phyloP scores from a whole-genome alignment of 1,140 invertebrate genomes.

The Agraylea sexmaculata region DNA sequence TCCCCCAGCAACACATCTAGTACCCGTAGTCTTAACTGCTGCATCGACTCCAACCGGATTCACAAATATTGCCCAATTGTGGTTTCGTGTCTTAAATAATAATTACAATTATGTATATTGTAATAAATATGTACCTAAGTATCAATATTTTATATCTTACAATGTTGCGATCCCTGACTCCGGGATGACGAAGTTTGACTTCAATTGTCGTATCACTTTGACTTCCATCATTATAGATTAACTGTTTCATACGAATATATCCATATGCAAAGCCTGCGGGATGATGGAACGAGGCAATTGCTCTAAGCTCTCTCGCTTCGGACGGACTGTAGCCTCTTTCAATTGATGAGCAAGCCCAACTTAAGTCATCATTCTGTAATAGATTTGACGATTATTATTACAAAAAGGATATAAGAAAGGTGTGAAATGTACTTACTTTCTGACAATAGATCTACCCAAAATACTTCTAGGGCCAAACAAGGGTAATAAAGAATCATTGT shows the following conservation, averaged over 20 bases:
- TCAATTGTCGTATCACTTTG: constrained; percentile 82
- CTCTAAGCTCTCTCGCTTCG: constrained; percentile 72
- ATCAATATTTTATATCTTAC: constrained; percentile 38
- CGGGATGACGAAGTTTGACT: constrained; percentile 74
- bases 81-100: constrained; percentile 57
- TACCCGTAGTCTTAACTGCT: constrained; percentile 61
- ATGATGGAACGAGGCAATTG: constrained; percentile 86
- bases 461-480: constrained; percentile 76
- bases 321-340: constrained; percentile 76
- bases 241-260: constrained; percentile 78
- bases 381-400: constrained; percentile 4
- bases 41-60: constrained; percentile 90
- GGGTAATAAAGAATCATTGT: constrained; percentile 75
- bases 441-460: constrained; percentile 77
- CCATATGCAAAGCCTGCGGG: constrained; percentile 75
- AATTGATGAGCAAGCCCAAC: constrained; percentile 76
- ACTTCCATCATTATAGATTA: constrained; percentile 75
- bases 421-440: constrained; percentile 34
- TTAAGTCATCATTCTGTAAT: constrained; percentile 33
- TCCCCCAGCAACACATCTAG: constrained; percentile 79
- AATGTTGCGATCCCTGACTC: constrained; percentile 66
- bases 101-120: constrained; percentile 11
- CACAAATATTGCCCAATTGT: constrained; percentile 88
- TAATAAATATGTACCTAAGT: not conserved
- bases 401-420: not conserved